Evolutionary conservation across 2,113 vertebrate species (phyloP), one percentile per base, ranked within the genome.

Genomic region (Tursiops truncatus): DNA sequence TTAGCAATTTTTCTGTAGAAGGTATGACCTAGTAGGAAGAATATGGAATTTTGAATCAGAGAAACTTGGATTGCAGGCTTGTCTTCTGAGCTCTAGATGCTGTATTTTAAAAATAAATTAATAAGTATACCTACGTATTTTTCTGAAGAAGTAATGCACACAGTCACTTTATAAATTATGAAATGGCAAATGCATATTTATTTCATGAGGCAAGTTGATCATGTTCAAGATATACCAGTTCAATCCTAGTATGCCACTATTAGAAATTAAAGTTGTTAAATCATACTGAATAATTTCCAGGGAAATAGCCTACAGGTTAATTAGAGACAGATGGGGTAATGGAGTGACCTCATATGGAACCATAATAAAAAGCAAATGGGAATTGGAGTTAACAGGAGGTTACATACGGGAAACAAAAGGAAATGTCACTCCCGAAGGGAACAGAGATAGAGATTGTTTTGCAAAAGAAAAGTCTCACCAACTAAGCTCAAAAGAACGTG

Each of bases 251-350:
- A 89, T 91, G 53, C 44, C 38, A 73, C 2, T 31, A 14, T 44
- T 65, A 31, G 31, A 91, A 95, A 91, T 77, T 76, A 89, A 91
- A 70, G 13, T 80, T 81, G 36, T 62, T 92, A 89, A 91, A 86
- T 93, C 53, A 92, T 96, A 77, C 12, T 60, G 31, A 95, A 44
- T 89, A 82, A 73, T 71, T 38, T 92, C 83, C n/a, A 74, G 33
- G 20, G 62, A 92, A 79, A 83, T 5, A 89, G 33, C 26, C 44
- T 38, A n/a, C 14, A 92, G 63, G 65, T 76, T 91, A 90, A 84
- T 96, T 74, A 93, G 67, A 83, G 53, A 70, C 36, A 82, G 77
- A 83, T 58, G n/a, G 60, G 41, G 25, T 89, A 74, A 86, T 65
- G 36, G 28, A 86, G 53, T 93, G 50, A 95, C n/a, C 10, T 93